Evolutionary conservation across 1,140 invertebrate species (phyloP).

Genomic region (Penaeus indicus): DNA sequence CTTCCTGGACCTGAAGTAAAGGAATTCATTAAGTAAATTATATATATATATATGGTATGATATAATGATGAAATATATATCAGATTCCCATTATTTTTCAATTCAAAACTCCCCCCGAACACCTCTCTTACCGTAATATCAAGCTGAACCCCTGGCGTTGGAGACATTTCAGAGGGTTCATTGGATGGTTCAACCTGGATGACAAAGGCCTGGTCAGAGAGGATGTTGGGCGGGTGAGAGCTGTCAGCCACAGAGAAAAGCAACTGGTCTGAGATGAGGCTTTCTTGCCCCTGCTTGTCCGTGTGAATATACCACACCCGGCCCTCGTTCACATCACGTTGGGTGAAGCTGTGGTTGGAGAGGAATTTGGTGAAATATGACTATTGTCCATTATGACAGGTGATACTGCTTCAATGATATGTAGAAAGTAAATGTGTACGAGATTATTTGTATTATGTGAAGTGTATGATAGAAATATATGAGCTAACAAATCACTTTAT

Average conservation of each 20-base stretch:
- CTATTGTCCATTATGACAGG: background rate
- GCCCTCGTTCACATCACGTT: conserved; percentile 64
- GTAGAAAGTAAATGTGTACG: background rate
- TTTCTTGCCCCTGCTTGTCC: background rate
- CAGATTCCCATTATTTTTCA: background rate
- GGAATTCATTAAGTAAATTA: background rate
- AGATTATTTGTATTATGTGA: background rate
- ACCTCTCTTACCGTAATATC: conserved; percentile 41
- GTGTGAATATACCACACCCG: conserved; percentile 64
- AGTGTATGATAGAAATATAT: background rate
- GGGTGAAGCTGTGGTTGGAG: conserved; percentile 58
- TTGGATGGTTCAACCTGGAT: conserved; percentile 54
- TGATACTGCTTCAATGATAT: background rate
- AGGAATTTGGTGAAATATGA: no score
- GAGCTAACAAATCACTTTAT: no score
- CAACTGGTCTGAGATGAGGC: conserved; percentile 51
- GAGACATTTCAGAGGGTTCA: background rate
- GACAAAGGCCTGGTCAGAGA: conserved; percentile 61
- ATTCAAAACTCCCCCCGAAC: no score
- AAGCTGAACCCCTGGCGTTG: conserved; percentile 52
- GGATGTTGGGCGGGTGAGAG: conserved; percentile 63
- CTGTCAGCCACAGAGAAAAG: conserved; percentile 65
- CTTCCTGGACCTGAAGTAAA: conserved; percentile 57
- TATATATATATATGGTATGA: background rate
- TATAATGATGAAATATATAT: background rate